Base-by-base conservation (phyloP, 2,888 invertebrate species). In the Cantharis lateralis region DNA sequence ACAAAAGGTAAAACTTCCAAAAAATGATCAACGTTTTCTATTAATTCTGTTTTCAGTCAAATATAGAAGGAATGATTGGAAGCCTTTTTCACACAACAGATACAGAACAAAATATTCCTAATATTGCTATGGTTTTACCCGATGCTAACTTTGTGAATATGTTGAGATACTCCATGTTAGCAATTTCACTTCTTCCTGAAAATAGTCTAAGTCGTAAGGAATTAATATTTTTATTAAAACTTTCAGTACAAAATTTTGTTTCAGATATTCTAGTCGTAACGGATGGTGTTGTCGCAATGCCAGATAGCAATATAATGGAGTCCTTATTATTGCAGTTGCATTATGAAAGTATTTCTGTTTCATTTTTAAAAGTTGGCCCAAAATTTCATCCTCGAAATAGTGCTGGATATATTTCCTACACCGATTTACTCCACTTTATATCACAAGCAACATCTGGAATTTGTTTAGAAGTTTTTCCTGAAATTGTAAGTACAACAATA, bases 61-160 rank as follows among this genome's bases (percentile, higher is more conserved):
- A 91, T 84, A 89, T 88, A 81, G 91, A 91, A 82, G 88, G 88
- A 71, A 85, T 91, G 74, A 89, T 90, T 4, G 91, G 90, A 11
- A 89, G 89, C 48, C 85, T 91, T 62, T 91, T 91, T 83, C 91
- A 88, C 79, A 83, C 87, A 24, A 86, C 86, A 24, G 90, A 89
- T 82, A 87, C 84, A 76, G 88, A 87, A 74, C 86, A 86, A 80
- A 86, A 83, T 75, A 85, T 86, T 72, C 86, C 89, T 13, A 90
- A 89, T 81, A 89, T 91, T 81, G 89, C 91, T 1, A 90, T 92
- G 89, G 90, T 92, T 32, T 91, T 91, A 70, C 92, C 94, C 3
- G 94, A 94, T 86, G 91, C 91, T 26, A 92, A 92, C 84, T 93
- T 95, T 86, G 91, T 95, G 74, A 94, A 94, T 88, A 93, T 95